Evolutionary conservation across 2,113 vertebrate species (phyloP), one percentile per base, ranked within the genome.

Genomic region (Pygoscelis adeliae): DNA sequence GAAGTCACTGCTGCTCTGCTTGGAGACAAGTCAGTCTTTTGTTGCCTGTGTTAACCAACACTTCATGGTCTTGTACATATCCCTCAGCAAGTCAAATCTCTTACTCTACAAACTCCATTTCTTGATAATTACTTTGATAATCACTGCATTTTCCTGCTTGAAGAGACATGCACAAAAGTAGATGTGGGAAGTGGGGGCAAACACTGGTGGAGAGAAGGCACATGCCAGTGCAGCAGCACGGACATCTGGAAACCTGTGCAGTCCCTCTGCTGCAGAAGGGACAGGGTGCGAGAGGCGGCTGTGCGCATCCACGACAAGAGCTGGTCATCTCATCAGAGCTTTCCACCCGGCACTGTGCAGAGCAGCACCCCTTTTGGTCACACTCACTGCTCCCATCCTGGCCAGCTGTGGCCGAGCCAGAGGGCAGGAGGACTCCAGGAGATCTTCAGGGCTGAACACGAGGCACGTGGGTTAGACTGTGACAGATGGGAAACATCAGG

Each of bases 231-330:
- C 46, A 36, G 50, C 62, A 81, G 21, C 36, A 70, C 1, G 0
- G 30, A 50, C 32, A 13, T 6, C 26, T 73, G 70, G 34, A 62
- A 63, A 67, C 38, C 14, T 1, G 0, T 46, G 16, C 22, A 6
- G 61, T 50, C 26, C 18, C 26, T 42, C 66, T 74, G 53, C 15
- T 42, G 36, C 34, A 40, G 40, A 49, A 14, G 6, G 22, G 38
- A 55, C 27, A 55, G 17, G 29, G 18, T 16, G 18, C 2, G 2
- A 61, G 46, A 52, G 10, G 42, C 1, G 0, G 32, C 32, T 61
- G 46, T 27, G 32, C 0, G 0, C 23, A 49, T n/a, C 61, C 42
- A 21, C 3, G 6, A 7, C 1, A 0, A 14, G 20, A 91, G 46
- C 13, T 55, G 42, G 10, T 11, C 52, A 32, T 27, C 47, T 40